phyloP scores from a whole-genome alignment of 2,797 vertebrate genomes.

The Dendrocincla tyrannina region DNA sequence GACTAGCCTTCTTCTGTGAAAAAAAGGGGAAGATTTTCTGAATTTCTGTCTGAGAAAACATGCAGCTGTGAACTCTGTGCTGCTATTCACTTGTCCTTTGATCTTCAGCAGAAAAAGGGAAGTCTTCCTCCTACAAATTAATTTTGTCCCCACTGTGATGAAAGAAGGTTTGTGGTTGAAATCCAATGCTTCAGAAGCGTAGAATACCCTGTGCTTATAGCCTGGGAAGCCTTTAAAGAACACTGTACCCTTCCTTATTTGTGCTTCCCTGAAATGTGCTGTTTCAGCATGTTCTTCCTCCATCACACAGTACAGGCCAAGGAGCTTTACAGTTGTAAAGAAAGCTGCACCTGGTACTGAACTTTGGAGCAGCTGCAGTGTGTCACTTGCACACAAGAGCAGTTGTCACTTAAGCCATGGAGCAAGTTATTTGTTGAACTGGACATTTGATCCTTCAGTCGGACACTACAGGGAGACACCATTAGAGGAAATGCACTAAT shows the following conservation, averaged over 20 bases:
- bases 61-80: not conserved
- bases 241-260: not conserved
- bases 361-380: constrained; percentile 36
- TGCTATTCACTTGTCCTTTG: not conserved
- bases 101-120: not conserved
- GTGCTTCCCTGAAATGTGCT: not conserved
- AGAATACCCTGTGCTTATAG: not conserved
- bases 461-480: not conserved
- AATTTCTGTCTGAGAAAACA: not conserved
- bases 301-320: not conserved
- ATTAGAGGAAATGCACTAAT: not conserved
- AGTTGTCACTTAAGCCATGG: not conserved
- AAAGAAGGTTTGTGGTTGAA: not conserved
- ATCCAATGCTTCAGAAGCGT: not conserved
- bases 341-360: constrained; percentile 10
- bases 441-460: not conserved
- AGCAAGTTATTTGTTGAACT: constrained; percentile 9
- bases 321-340: not conserved
- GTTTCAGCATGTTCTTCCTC: not conserved
- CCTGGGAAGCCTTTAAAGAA: not conserved
- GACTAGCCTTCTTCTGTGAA: not conserved
- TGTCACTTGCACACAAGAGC: not conserved
- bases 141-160: not conserved
- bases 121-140: not conserved
- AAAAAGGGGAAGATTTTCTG: not conserved